Percentiles rank a stretch among this genome's conserved stretches.
These are phyloP conservation scores for Murina feae DNA, from an alignment of 2,113 vertebrate species.

Conservation along the genomic window DNA sequence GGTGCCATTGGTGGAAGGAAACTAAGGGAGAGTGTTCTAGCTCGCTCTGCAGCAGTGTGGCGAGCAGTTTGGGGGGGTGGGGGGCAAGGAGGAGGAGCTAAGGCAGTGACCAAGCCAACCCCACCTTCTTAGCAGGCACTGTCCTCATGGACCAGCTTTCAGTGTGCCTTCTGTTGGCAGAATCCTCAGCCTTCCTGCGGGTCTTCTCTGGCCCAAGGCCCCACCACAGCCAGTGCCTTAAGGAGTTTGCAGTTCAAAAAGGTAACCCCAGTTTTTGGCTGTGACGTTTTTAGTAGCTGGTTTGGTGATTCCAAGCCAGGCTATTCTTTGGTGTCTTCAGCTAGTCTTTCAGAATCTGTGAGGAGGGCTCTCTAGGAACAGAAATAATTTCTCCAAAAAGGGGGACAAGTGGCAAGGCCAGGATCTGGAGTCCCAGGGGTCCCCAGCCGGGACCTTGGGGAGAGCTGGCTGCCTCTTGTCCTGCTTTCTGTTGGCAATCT, in stretches of 20 bases:
- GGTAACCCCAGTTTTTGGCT: not conserved
- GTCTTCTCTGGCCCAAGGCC: not conserved
- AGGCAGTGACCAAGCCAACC: not conserved
- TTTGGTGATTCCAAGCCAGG: not conserved
- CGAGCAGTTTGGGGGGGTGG: too few species aligned
- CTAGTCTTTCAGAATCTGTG: not conserved
- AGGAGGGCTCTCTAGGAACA: not conserved
- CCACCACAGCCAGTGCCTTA: not conserved
- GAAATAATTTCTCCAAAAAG: not conserved
- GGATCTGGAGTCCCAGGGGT: not conserved
- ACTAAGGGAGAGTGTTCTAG: not conserved
- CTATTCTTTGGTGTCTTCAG: not conserved
- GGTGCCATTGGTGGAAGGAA: not conserved
- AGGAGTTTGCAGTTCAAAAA: not conserved
- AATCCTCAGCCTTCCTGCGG: not conserved
- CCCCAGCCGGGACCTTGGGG: not conserved
- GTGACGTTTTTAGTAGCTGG: not conserved
- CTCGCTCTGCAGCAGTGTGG: rapidly evolving
- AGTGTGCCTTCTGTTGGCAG: not conserved
- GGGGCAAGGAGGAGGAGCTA: not conserved
- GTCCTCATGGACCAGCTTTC: not conserved
- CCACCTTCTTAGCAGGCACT: not conserved
- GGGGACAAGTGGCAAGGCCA: not conserved
- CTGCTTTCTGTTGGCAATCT: slow-evolving; percentile 75
- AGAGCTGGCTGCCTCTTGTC: not conserved